These are phyloP conservation scores for Monopterus albus DNA, from an alignment of 2,113 vertebrate genomes.

Conservation along the genomic window DNA sequence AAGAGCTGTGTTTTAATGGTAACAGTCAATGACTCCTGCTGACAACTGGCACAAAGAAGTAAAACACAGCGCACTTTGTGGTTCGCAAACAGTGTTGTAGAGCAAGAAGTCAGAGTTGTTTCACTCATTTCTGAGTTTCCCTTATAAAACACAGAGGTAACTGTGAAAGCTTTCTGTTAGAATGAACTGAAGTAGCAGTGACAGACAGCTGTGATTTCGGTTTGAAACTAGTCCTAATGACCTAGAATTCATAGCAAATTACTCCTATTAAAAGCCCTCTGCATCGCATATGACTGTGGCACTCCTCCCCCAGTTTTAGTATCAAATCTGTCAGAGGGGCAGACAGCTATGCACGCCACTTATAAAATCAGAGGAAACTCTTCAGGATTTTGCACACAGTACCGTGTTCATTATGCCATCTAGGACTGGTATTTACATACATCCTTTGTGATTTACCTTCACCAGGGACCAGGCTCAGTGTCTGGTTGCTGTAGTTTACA, in stretches of 20 bases:
- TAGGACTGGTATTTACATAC: not conserved
- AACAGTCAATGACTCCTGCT: conserved; percentile 9
- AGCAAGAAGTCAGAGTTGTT: not conserved
- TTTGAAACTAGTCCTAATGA: not conserved
- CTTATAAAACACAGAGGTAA: no score
- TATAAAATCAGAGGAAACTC: not conserved
- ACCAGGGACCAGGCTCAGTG: not conserved
- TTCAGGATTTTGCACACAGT: not conserved
- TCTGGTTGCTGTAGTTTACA: not conserved
- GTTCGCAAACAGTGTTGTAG: conserved; percentile 3
- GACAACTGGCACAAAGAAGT: conserved; percentile 11
- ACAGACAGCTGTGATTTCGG: not conserved
- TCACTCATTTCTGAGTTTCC: no score
- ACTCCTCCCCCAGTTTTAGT: conserved; percentile 1
- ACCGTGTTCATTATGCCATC: conserved; percentile 1
- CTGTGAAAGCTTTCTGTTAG: conserved; percentile 1
- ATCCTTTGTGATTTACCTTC: not conserved
- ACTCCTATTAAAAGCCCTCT: not conserved
- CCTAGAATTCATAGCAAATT: not conserved
- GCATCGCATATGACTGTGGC: not conserved
- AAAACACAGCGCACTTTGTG: conserved; percentile 27
- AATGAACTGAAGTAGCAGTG: not conserved
- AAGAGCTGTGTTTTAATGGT: no score
- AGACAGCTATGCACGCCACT: not conserved
- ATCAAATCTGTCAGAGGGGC: conserved; percentile 10